Evolutionary conservation across 2,113 vertebrate species (phyloP).

Genomic region (Microcebus lehilahytsara): DNA sequence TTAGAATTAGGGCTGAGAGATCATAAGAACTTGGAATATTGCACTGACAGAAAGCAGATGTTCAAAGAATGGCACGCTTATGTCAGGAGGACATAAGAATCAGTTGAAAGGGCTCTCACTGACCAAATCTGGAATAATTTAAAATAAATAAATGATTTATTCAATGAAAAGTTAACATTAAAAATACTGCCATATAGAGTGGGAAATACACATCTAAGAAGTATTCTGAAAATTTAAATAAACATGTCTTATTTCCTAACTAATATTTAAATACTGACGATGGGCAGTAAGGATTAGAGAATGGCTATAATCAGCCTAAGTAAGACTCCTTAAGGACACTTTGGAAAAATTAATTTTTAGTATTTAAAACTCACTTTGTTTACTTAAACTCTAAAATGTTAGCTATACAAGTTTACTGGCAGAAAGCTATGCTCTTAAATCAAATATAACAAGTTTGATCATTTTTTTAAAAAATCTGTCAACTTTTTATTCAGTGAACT

Average conservation of each 20-base stretch:
- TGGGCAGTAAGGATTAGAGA: background rate
- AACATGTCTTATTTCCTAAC: background rate
- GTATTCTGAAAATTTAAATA: conserved; percentile 14
- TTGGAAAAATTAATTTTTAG: background rate
- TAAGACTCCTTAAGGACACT: background rate
- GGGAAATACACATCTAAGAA: background rate
- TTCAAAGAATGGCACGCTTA: background rate
- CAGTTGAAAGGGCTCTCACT: background rate
- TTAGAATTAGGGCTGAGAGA: background rate
- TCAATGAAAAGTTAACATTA: conserved; percentile 10
- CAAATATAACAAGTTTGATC: background rate
- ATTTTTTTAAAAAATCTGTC: background rate
- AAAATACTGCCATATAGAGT: background rate
- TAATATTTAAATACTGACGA: background rate
- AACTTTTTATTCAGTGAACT: background rate
- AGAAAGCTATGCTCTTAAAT: background rate
- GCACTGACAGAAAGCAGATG: background rate
- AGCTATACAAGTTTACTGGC: background rate
- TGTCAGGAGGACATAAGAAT: background rate
- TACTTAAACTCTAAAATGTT: background rate
- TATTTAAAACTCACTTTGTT: background rate
- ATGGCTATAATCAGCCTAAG: background rate
- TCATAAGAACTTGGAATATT: background rate
- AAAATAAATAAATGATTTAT: background rate
- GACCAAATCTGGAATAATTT: background rate